Base-by-base conservation (phyloP, 1,140 invertebrate species). In the Hylaeus anthracinus region DNA sequence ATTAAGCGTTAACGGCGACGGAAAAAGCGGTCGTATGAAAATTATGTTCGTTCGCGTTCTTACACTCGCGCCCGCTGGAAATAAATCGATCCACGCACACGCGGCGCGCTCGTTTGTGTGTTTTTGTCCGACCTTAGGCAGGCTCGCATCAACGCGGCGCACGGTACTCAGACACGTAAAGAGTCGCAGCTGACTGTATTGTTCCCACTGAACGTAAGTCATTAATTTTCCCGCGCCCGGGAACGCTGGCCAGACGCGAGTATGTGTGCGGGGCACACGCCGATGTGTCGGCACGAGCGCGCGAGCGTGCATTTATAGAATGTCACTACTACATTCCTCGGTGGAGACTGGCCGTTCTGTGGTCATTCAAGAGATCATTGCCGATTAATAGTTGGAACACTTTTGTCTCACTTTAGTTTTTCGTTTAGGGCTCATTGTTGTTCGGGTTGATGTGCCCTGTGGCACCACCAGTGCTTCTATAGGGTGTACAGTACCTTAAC, bases 181-280 rank as follows among this genome's bases (percentile, higher is more conserved):
- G 89, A 89, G 90, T 89, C 90, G 87, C 90, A 92, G 91, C 90
- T 92, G 91, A 92, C 89, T 91, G 86, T 91, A 92, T 92, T 92
- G 90, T 92, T 92, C 89, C 89, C 90, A 83, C 70, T 90, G 89
- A 91, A 89, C 88, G 91, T 90, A 89, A 89, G 89, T 91, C 91
- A 91, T 92, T 92, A 92, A 92, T 92, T 92, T 89, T 88, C 82
- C 85, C 84, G 82, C 82, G 60, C 58, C 55, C 82, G 67, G 76
- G 77, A 86, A 87, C 76, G 73, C 41, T 86, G 58, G 55, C 67
- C 73, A 63, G 39, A 26, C 73, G 43, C 58, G 10, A 37, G 53
- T 41, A 10, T 9, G 75, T 55, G 41, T 67, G 51, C 10, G 26
- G 48, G 55, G 48, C 41, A 63, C 61, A 41, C 15, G 12, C 56